Conservation (phyloP, 1,140 invertebrate genomes). For the Brevipalpus yothersi region DNA sequence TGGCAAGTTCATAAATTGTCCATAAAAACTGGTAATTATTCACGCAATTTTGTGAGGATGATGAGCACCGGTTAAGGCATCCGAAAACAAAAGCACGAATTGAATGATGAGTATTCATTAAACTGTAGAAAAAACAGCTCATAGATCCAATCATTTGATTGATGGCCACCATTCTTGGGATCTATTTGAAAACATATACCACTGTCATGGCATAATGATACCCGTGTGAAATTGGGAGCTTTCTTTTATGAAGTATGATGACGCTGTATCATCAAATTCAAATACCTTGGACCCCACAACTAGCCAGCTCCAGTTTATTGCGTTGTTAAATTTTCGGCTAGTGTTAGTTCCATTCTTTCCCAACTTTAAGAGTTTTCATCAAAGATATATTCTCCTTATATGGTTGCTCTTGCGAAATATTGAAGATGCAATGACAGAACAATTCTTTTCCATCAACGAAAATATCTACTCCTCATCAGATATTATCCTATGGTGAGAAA, state of each 20-base stretch:
- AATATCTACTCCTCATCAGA: too few species aligned
- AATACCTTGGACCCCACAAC: slow-evolving; percentile 68
- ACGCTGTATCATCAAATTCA: slow-evolving; percentile 30
- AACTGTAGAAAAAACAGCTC: slow-evolving; percentile 26
- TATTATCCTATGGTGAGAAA: too few species aligned
- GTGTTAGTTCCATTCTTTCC: too few species aligned
- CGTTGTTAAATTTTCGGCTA: too few species aligned
- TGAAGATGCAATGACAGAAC: too few species aligned
- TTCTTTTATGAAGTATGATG: slow-evolving; percentile 26
- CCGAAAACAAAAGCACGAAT: slow-evolving; percentile 22
- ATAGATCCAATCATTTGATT: slow-evolving; percentile 27
- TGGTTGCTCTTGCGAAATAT: too few species aligned
- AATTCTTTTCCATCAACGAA: too few species aligned
- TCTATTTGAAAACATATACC: slow-evolving; percentile 19
- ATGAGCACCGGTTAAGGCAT: slow-evolving; percentile 25
- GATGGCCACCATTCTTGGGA: slow-evolving; percentile 12
- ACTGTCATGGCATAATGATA: slow-evolving; percentile 30
- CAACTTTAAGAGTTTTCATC: too few species aligned
- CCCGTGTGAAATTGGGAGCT: slow-evolving; percentile 31
- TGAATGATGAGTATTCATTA: slow-evolving; percentile 27
- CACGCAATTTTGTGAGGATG: slow-evolving; percentile 27
- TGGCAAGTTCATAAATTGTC: slow-evolving; percentile 2
- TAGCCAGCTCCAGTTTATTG: slow-evolving; percentile 89
- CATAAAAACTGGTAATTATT: slow-evolving; percentile 22
- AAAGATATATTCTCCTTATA: too few species aligned